phyloP scores from a whole-genome alignment of 2,797 vertebrate genomes.

The Pseudotriccus pelzelni region DNA sequence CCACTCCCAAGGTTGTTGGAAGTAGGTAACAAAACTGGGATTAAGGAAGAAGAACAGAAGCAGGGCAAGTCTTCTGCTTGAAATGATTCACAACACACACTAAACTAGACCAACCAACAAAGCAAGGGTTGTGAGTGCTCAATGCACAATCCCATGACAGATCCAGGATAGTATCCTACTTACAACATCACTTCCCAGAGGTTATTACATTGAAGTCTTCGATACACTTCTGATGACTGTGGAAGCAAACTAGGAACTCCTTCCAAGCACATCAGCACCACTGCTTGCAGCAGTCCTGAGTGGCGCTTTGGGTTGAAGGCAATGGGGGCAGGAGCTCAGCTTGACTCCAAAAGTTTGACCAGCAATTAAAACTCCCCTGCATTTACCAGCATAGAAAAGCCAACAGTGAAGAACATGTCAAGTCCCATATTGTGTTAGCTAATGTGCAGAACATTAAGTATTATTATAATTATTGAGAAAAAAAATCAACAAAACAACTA shows the following conservation, averaged over 20 bases:
- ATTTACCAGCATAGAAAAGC: background rate
- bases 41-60: background rate
- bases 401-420: background rate
- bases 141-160: background rate
- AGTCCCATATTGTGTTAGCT: background rate
- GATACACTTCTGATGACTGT: background rate
- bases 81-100: background rate
- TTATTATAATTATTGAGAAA: background rate
- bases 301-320: background rate
- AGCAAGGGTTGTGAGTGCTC: background rate
- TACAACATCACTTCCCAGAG: background rate
- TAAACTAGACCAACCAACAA: background rate
- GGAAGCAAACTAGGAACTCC: background rate
- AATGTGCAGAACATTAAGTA: background rate
- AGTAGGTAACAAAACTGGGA: background rate
- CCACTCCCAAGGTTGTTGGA: background rate
- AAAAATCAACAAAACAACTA: too few species aligned
- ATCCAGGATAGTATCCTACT: background rate
- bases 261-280: background rate
- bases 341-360: background rate
- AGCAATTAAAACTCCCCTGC: background rate
- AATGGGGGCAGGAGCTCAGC: background rate
- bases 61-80: background rate
- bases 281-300: background rate
- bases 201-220: background rate